These are phyloP conservation scores for Gallinago jamesoni DNA, from an alignment of 2,113 vertebrate genomes.

Conservation along the genomic window DNA sequence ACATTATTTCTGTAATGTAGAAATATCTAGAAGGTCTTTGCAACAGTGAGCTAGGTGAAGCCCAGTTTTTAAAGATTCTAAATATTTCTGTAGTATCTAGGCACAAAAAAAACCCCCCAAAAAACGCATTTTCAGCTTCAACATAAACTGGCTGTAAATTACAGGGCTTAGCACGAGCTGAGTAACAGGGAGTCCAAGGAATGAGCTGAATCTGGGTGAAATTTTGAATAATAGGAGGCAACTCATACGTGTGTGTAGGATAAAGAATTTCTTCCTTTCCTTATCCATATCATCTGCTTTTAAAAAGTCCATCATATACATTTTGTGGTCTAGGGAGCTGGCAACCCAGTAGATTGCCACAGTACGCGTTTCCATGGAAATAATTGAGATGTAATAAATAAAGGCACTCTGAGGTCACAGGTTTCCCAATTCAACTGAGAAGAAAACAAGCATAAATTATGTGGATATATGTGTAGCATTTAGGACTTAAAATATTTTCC, in stretches of 20 bases:
- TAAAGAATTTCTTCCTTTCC: conserved; percentile 21
- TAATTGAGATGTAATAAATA: conserved; percentile 83
- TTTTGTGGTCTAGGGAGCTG: conserved; percentile 69
- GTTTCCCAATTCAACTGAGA: conserved; percentile 73
- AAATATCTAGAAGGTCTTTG: conserved; percentile 58
- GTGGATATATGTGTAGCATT: conserved; percentile 41
- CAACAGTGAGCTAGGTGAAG: neutral
- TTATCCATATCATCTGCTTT: conserved; percentile 6
- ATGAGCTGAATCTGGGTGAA: conserved; percentile 19
- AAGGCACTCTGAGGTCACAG: conserved; percentile 77
- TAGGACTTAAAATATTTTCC: conserved; percentile 7
- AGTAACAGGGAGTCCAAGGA: conserved; percentile 1
- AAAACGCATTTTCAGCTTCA: conserved; percentile 31
- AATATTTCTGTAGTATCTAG: conserved; percentile 15
- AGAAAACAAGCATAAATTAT: conserved; percentile 76
- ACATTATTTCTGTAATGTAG: neutral
- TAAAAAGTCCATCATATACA: conserved; percentile 51
- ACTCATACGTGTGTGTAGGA: neutral
- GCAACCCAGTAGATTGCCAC: conserved; percentile 58
- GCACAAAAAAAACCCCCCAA: neutral
- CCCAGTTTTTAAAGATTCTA: conserved; percentile 8
- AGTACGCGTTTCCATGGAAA: conserved; percentile 79
- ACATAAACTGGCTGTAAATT: conserved; percentile 58
- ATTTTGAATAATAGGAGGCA: neutral
- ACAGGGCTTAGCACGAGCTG: conserved; percentile 48